These are phyloP conservation scores for Myzus persicae DNA, from an alignment of 1,140 invertebrate genomes.

Conservation along the genomic window DNA sequence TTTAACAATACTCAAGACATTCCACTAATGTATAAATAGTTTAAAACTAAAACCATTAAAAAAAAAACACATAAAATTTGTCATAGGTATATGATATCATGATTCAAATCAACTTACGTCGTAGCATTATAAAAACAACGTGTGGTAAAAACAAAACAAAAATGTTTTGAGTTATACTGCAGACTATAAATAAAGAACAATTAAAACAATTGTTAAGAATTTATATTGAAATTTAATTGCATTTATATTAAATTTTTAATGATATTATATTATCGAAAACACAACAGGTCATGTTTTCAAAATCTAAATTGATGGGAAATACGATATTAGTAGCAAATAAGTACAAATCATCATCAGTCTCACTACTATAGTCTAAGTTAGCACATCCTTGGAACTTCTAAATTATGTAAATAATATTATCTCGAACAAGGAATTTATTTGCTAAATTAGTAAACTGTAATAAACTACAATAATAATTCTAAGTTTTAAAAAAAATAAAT, in stretches of 20 bases:
- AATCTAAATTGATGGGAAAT: background rate
- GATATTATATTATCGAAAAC: background rate
- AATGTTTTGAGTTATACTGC: background rate
- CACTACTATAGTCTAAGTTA: background rate
- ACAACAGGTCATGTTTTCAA: background rate
- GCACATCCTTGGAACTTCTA: background rate
- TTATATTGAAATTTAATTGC: background rate
- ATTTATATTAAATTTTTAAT: background rate
- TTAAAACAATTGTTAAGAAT: background rate
- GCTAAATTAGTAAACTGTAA: background rate
- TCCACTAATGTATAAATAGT: background rate
- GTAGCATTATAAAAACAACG: background rate
- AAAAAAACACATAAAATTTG: background rate
- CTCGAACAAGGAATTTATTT: background rate
- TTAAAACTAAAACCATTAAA: slow-evolving; percentile 10
- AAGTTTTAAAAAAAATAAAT: background rate
- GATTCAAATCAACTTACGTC: background rate
- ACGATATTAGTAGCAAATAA: background rate
- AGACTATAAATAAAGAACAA: background rate
- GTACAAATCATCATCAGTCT: background rate
- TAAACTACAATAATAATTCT: background rate
- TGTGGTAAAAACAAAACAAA: background rate
- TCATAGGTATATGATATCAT: background rate
- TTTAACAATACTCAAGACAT: background rate
- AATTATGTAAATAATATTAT: background rate